A percentile compares a stretch with the other conserved stretches of the same genome.
These are phyloP conservation scores for Herminia tarsipennalis DNA, from an alignment of 2,888 invertebrate species.

Conservation along the genomic window DNA sequence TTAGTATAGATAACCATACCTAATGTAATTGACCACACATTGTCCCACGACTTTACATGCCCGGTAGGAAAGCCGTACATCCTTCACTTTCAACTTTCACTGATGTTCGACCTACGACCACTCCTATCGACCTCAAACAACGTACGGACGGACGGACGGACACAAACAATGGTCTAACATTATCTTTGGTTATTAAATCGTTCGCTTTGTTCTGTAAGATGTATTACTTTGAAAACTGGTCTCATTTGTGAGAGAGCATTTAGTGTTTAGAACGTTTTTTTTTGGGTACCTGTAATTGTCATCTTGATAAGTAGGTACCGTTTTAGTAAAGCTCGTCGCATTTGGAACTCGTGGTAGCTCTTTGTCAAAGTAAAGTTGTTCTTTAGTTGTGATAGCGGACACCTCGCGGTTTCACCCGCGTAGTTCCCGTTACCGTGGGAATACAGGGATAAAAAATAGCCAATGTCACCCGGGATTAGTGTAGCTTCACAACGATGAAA, in stretches of 20 bases:
- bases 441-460: no score
- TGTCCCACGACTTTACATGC: conserved; percentile 34
- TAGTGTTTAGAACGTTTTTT: no score
- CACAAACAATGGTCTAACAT: conserved; percentile 22
- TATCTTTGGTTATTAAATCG: conserved; percentile 12
- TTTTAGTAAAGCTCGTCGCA: no score
- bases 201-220: conserved; percentile 13
- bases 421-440: no score
- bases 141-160: conserved; percentile 17
- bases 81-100: conserved; percentile 78
- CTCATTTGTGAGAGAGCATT: conserved; percentile 1
- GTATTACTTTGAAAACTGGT: background rate
- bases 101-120: conserved; percentile 40
- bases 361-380: no score
- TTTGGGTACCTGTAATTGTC: no score
- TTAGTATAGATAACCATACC: background rate
- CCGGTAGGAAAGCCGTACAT: conserved; percentile 56
- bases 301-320: no score
- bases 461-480: no score
- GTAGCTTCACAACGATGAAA: no score
- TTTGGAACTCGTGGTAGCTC: no score
- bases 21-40: conserved; percentile 8
- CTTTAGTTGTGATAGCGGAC: no score
- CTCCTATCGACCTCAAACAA: conserved; percentile 37
- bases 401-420: no score